Evolutionary conservation across 2,113 vertebrate genomes (phyloP), one percentile per base, ranked within the genome.

Genomic region (Syrmaticus mikado): DNA sequence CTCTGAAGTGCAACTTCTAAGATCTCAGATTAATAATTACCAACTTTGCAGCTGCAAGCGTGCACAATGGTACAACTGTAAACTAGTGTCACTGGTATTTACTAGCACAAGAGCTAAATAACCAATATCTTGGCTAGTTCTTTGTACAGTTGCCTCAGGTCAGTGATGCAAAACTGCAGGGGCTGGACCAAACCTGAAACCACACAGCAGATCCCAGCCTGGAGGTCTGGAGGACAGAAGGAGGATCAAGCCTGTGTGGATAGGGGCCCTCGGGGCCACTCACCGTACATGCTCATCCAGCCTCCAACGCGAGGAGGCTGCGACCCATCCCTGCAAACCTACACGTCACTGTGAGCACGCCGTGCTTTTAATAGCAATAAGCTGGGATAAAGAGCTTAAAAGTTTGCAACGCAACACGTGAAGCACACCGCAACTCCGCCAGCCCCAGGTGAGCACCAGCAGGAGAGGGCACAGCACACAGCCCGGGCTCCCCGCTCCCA

Each of bases 391-490:
- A 90, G 43, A 87, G 84, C 74, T 93, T 52, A 68, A 6, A 94
- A 92, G 82, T 89, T 87, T 46, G 48, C 84, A 87, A 30, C 40
- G 75, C n/a, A 32, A 62, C 52, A 62, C 0, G 3, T 30, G 92
- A 91, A 87, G 75, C 85, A 85, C 91, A 87, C 43, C 85, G 48
- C n/a, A 92, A 76, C 92, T 73, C 48, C 45, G 28, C 17, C 71
- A 45, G 11, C 27, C 19, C 41, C 9, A 14, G 18, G 41, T 4
- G 28, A 43, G 30, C 61, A 30, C 53, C 52, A 18, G 52, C 36
- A 38, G 61, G 14, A 45, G 2, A 0, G 24, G 21, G 13, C 43
- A 76, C 21, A 71, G 57, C 57, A 53, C 52, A 17, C 27, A 27
- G 27, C 52, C 14, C 10, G 52, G 52, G 27, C 52, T 30, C 27